Base-by-base conservation (phyloP, 2,797 vertebrate species). In the Kryptolebias ocellatus region DNA sequence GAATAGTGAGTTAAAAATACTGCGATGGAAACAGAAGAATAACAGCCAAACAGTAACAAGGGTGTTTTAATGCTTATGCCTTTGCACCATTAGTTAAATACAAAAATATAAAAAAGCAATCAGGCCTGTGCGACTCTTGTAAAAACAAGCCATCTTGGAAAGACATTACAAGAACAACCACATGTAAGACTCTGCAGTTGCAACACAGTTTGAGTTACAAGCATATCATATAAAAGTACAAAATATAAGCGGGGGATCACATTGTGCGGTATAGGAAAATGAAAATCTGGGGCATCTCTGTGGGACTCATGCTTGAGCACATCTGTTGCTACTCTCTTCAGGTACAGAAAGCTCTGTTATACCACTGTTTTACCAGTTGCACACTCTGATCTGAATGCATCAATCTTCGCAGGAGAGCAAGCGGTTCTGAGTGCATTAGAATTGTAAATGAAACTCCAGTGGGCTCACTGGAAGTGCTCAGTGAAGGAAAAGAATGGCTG, bases 371-470 rank as follows among this genome's bases (percentile, higher is more conserved):
- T 79, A 80, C 47, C 42, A 58, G 34, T 61, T n/a, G 47, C 56
- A 64, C 49, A 61, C 54, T 34, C 54, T 44, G 7, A 66, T 75
- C 67, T 76, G 54, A 76, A 53, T 39, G 37, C 59, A 66, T 86
- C 63, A 58, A 52, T 76, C 73, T 67, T 67, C 17, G 64, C 64
- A 70, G 82, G 89, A 83, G 71, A 60, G 59, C 56, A 24, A 55
- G 54, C 56, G 47, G 57, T 56, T 47, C 15, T 20, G 45, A 80
- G 83, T 63, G 68, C 44, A 74, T 90, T 80, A 89, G 65, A 87
- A 86, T 80, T 91, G 79, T 71, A 83, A 86, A 80, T 84, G 63
- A 75, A 76, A 72, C 55, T 76, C 72, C 70, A 45, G 39, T 39
- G 29, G 62, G 42, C 37, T 67, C 51, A 20, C 7, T 64, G 72